phyloP scores from a whole-genome alignment of 2,113 vertebrate genomes.

The Vulpes lagopus region DNA sequence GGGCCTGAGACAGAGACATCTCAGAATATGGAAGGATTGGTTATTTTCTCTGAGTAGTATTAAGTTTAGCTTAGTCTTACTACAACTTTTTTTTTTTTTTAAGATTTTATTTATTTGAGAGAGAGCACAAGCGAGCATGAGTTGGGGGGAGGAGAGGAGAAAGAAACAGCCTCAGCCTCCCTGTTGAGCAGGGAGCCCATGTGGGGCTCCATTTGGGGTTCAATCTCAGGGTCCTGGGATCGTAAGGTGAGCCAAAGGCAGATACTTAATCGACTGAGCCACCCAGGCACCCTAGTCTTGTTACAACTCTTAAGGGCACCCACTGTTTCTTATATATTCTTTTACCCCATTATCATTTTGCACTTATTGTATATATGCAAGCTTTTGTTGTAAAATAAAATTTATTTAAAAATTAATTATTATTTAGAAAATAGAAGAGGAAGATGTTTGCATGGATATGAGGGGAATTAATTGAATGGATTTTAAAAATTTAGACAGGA shows the following conservation, averaged over 20 bases:
- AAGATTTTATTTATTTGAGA: background rate
- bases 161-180: background rate
- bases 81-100: background rate
- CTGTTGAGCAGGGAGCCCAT: background rate
- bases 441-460: background rate
- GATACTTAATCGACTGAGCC: background rate
- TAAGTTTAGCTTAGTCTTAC: background rate
- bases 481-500: background rate
- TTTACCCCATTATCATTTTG: background rate
- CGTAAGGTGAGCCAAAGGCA: background rate
- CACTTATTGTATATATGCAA: background rate
- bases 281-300: background rate
- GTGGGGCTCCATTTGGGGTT: background rate
- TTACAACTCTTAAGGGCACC: background rate
- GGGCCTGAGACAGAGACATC: background rate
- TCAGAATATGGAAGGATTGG: background rate
- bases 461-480: background rate
- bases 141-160: background rate
- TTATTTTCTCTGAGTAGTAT: background rate
- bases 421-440: background rate
- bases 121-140: background rate
- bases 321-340: background rate
- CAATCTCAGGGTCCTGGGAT: background rate
- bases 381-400: background rate
- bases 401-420: background rate